Base-by-base conservation (phyloP, 2,797 vertebrate genomes). In the Malurus splendens region DNA sequence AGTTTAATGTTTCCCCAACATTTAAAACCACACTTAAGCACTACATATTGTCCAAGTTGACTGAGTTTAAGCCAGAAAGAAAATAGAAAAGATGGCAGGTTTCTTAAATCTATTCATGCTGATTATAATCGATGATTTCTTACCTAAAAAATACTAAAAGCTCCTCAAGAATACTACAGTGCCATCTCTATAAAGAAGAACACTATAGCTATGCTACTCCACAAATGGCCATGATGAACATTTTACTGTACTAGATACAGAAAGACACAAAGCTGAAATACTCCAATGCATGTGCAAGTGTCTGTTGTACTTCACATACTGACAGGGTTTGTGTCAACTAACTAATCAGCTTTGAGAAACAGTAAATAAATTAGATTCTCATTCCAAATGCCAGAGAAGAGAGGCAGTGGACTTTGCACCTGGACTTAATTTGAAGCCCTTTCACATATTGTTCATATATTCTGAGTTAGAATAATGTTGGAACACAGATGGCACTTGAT, bases 1-100 rank as follows among this genome's bases (percentile, higher is more conserved):
- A 72, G 45, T 75, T 65, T 47, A 56, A 86, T 28, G 32, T 39
- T 52, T 80, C 52, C 62, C 62, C 57, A 94, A 72, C 68, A 91
- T 80, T 81, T 75, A 87, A 91, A 93, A 38, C 39, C 55, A 48
- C 28, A 55, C 74, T 78, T 77, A 89, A 90, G 83, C 1, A 7
- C 32, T 45, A 41, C 5, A 64, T 67, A 57, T 52, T 54, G 50
- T 18, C 67, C 12, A 81, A 54, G 28, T 9, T 79, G 74, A 45
- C 67, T 36, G 39, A 67, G 90, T 52, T 91, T 86, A 89, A 95
- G 68, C 71, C 74, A 95, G 89, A 86, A 44, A 57, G 20, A 84
- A 59, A 59, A 9, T 5, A 47, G 44, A 45, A 67, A 48, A 91
- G 30, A 92, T 79, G 10, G 47, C 36, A 78, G 42, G 32, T 85